These are phyloP conservation scores for Brachionus calyciflorus DNA, from an alignment of 1,140 invertebrate species.

Conservation along the genomic window DNA sequence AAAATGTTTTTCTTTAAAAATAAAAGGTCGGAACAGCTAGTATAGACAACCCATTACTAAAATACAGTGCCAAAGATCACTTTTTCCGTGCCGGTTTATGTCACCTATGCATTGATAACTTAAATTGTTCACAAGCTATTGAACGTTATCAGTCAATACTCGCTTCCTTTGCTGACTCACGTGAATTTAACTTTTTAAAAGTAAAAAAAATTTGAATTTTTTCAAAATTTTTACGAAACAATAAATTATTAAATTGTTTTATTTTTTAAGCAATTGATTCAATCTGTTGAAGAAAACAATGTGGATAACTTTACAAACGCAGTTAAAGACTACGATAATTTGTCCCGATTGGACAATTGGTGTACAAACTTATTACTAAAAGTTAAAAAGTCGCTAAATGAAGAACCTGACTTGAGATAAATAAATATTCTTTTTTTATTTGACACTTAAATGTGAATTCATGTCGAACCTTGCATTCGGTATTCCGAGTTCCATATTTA, in stretches of 20 bases:
- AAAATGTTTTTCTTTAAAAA: background rate
- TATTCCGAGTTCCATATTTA: too few species aligned
- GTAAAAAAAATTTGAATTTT: background rate
- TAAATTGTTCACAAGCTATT: slow-evolving; percentile 46
- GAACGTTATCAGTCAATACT: slow-evolving; percentile 42
- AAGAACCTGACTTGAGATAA: slow-evolving; percentile 46
- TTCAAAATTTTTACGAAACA: too few species aligned
- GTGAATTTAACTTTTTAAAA: slow-evolving; percentile 46
- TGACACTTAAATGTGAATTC: too few species aligned
- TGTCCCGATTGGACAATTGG: slow-evolving; percentile 45
- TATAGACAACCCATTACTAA: slow-evolving; percentile 41
- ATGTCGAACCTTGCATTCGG: too few species aligned
- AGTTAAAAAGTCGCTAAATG: slow-evolving; percentile 43
- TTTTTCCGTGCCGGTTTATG: slow-evolving; percentile 44
- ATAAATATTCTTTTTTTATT: too few species aligned
- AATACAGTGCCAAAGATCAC: slow-evolving; percentile 45
- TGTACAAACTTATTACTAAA: slow-evolving; percentile 26
- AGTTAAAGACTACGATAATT: slow-evolving; percentile 43
- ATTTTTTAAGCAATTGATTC: slow-evolving; percentile 27
- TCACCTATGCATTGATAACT: slow-evolving; percentile 44
- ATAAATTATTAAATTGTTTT: background rate
- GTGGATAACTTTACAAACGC: slow-evolving; percentile 38
- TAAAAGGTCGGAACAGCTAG: slow-evolving; percentile 32
- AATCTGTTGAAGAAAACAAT: slow-evolving; percentile 36
- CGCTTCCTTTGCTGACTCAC: slow-evolving; percentile 39